Evolutionary conservation across 2,888 invertebrate genomes (phyloP), one percentile per base, ranked within the genome.

Genomic region (Aproaerema taeniolella): DNA sequence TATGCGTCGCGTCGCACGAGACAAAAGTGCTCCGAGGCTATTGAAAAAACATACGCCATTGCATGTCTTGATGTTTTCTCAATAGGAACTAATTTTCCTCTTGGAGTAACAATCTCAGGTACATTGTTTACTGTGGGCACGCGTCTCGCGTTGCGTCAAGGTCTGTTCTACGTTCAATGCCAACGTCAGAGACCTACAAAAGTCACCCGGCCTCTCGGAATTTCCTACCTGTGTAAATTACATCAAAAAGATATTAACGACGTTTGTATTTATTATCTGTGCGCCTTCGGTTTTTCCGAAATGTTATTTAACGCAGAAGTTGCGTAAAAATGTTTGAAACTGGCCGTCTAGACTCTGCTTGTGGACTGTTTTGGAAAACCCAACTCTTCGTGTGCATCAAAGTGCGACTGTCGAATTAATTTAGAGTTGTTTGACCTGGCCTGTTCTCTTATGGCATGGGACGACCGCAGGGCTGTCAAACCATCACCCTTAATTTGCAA

Each of bases 101-200:
- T n/a, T n/a, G n/a, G n/a, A n/a, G n/a, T n/a, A n/a, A n/a, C n/a
- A n/a, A n/a, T n/a, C n/a, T n/a, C n/a, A n/a, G n/a, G n/a, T n/a
- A 64, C 67, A 65, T 68, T 73, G 77, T 74, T 75, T 71, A 73
- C 76, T n/a, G 71, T 69, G 70, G 60, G 66, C 67, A 67, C 61
- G 62, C 55, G 60, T 61, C n/a, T n/a, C 55, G 56, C 42, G 53
- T 11, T 67, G 65, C 66, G 63, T 58, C 78, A 73, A 79, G 72
- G 76, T 61, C 69, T 67, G 49, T 38, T 55, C 49, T 65, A 62
- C 64, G 61, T 52, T 68, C 66, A 64, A 66, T 63, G 63, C 47
- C 60, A 61, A 49, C 42, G 41, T 34, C 45, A 43, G 17, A 16
- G 36, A 10, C 11, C 11, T 9, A 10, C 33, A 31, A n/a, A n/a